Percentiles rank a stretch among this genome's conserved stretches.
These are phyloP conservation scores for Parnassius orleans DNA, from an alignment of 2,888 invertebrate species.

Conservation along the genomic window DNA sequence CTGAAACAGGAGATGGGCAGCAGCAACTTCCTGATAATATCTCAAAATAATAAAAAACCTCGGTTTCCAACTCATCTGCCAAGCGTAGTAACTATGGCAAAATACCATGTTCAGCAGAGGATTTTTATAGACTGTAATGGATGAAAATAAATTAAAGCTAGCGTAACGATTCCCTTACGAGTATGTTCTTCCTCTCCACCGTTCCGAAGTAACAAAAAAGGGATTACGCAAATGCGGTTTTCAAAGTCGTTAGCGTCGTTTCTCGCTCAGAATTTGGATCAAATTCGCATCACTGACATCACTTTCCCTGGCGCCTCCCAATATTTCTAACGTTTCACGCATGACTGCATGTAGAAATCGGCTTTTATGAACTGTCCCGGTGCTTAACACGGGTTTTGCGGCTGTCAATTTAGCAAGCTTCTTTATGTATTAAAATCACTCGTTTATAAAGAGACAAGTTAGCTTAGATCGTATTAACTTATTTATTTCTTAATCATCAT, in stretches of 20 bases:
- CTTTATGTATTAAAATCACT: not conserved
- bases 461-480: no score
- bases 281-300: slow-evolving; percentile 17
- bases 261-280: slow-evolving; percentile 7
- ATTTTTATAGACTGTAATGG: no score
- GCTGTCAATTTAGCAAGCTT: slow-evolving; percentile 2
- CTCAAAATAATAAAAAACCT: no score
- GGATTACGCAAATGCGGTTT: slow-evolving; percentile 20
- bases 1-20: no score
- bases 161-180: slow-evolving; percentile 1
- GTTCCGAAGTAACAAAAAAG: slow-evolving; percentile 1
- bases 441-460: no score
- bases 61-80: no score
- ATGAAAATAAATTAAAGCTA: no score
- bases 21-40: no score
- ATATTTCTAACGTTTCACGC: slow-evolving; percentile 18
- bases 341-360: slow-evolving; percentile 13
- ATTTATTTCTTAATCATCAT: no score
- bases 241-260: slow-evolving; percentile 11
- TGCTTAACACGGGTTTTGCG: slow-evolving; percentile 9
- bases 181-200: not conserved
- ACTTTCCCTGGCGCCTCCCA: slow-evolving; percentile 1
- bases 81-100: no score
- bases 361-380: slow-evolving; percentile 17
- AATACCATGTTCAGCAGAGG: no score